Evolutionary conservation across 1,140 invertebrate species (phyloP).

Genomic region (Octopus sinensis): DNA sequence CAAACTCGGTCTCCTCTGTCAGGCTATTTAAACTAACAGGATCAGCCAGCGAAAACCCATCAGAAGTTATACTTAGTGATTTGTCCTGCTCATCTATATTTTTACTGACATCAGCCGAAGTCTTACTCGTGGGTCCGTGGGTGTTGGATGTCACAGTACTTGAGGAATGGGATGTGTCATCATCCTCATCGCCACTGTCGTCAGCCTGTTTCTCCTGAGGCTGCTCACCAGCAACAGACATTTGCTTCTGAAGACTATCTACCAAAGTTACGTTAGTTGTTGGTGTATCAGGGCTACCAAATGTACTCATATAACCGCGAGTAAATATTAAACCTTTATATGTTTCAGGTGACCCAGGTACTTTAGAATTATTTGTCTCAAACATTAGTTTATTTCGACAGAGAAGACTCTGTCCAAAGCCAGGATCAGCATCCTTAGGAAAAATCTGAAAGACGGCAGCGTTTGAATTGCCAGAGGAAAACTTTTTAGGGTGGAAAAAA

Average conservation of each 20-base stretch:
- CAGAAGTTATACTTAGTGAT: not conserved
- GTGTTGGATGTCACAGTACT: not conserved
- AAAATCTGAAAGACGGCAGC: slow-evolving; percentile 46
- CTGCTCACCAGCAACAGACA: not conserved
- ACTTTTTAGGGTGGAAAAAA: slow-evolving; percentile 79
- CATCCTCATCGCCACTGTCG: not conserved
- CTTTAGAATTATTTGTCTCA: slow-evolving; percentile 63
- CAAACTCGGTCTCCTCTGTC: not conserved
- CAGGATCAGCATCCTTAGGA: slow-evolving; percentile 67
- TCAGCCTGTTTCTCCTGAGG: not conserved
- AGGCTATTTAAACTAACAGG: slow-evolving; percentile 1
- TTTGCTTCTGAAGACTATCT: not conserved
- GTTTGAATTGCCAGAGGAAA: slow-evolving; percentile 32
- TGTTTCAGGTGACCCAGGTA: slow-evolving; percentile 28
- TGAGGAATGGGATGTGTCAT: not conserved
- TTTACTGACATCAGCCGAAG: not conserved
- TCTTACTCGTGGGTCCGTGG: not conserved
- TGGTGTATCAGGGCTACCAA: slow-evolving; percentile 45
- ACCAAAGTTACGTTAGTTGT: slow-evolving; percentile 22
- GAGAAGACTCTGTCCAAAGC: slow-evolving; percentile 90
- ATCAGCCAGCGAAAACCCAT: not conserved
- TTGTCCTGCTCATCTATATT: not conserved
- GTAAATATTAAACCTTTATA: slow-evolving; percentile 45
- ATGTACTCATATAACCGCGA: slow-evolving; percentile 49
- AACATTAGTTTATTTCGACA: slow-evolving; percentile 85